These are phyloP conservation scores for Listronotus oregonensis DNA, from an alignment of 1,140 invertebrate species.

Conservation along the genomic window DNA sequence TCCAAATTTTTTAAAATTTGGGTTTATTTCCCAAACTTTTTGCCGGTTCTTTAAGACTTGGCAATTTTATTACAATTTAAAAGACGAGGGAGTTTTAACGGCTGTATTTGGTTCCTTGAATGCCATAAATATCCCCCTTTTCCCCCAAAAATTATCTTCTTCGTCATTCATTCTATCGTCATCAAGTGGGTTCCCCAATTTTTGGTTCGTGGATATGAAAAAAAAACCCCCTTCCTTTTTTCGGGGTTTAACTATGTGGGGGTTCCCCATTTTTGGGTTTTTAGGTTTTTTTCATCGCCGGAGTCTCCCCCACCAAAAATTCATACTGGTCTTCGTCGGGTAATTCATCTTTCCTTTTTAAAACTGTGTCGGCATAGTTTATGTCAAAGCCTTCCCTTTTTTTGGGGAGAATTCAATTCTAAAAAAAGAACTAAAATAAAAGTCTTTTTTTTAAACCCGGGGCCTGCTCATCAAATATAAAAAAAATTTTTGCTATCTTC, in stretches of 20 bases:
- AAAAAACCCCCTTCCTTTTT: not conserved
- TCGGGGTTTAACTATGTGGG: not conserved
- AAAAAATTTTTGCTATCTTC: too few relatives aligned
- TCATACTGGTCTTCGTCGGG: not conserved
- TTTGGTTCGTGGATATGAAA: too few relatives aligned
- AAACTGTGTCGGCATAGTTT: not conserved
- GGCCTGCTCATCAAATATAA: too few relatives aligned
- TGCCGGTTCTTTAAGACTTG: too few relatives aligned
- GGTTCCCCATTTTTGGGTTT: not conserved
- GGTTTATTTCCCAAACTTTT: too few relatives aligned
- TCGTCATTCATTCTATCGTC: not conserved
- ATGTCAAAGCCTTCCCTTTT: not conserved
- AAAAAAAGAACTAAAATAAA: too few relatives aligned
- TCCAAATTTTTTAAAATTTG: too few relatives aligned
- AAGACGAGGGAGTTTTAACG: too few relatives aligned
- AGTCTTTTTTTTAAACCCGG: too few relatives aligned
- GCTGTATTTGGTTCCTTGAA: not conserved
- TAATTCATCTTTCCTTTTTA: not conserved
- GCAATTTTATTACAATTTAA: too few relatives aligned
- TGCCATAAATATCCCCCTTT: not conserved
- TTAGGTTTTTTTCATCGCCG: not conserved
- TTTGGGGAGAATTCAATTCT: not conserved
- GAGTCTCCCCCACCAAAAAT: not conserved
- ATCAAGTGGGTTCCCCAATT: not conserved
- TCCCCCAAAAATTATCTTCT: not conserved